Percentiles rank a stretch among this genome's conserved stretches.
These are phyloP conservation scores for Pseudoatta argentina DNA, from an alignment of 1,140 invertebrate genomes.

Conservation along the genomic window DNA sequence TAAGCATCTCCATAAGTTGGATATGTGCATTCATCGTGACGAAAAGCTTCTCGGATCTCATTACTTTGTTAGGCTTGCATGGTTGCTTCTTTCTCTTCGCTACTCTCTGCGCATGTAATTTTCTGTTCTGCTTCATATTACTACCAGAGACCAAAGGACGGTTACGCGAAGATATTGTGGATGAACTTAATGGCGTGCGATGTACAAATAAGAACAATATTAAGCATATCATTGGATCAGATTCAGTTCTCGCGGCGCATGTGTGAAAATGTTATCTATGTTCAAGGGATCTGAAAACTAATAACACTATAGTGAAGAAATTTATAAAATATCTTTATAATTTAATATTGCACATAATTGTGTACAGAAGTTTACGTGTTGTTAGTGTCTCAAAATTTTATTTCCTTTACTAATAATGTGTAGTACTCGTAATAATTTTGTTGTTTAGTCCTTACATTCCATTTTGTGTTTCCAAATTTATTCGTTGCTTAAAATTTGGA, in stretches of 20 bases:
- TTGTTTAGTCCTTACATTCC: not conserved
- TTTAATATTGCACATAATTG: slow-evolving; percentile 9
- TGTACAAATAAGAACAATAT: not conserved
- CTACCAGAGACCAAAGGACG: slow-evolving; percentile 90
- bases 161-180: slow-evolving; percentile 87
- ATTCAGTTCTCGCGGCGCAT: not conserved
- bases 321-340: not conserved
- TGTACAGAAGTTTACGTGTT: not conserved
- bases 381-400: not conserved
- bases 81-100: slow-evolving; percentile 82
- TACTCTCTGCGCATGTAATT: slow-evolving; percentile 65
- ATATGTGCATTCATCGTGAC: slow-evolving; percentile 86
- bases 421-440: not conserved
- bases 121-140: slow-evolving; percentile 81
- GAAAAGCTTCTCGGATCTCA: slow-evolving; percentile 83
- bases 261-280: slow-evolving; percentile 12
- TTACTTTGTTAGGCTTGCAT: slow-evolving; percentile 75
- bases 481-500: not conserved
- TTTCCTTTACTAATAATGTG: not conserved
- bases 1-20: slow-evolving; percentile 86
- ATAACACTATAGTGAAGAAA: not conserved
- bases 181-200: slow-evolving; percentile 77
- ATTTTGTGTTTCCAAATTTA: not conserved
- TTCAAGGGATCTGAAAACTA: not conserved
- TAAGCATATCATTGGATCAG: not conserved